phyloP scores from a whole-genome alignment of 1,140 invertebrate genomes.

The Hydropsyche tenuis region DNA sequence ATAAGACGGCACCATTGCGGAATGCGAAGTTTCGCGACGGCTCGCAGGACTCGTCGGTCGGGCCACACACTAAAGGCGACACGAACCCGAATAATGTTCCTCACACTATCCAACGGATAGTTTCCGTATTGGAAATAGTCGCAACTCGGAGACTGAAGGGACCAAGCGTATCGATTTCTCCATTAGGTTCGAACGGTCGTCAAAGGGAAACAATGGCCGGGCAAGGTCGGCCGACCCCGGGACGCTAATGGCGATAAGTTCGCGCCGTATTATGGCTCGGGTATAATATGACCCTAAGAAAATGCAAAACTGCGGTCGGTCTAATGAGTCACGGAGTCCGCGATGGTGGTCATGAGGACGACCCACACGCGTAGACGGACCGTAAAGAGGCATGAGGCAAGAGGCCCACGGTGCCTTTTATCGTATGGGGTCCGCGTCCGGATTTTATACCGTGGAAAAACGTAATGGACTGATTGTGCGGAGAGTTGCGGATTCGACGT shows the following conservation, averaged over 20 bases:
- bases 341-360: slow-evolving; percentile 2
- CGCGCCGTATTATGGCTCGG: background rate
- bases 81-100: no score
- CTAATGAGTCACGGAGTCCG: slow-evolving; percentile 19
- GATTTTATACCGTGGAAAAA: no score
- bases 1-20: background rate
- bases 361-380: background rate
- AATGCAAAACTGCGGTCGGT: background rate
- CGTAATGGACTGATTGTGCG: no score
- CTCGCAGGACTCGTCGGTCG: background rate
- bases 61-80: no score
- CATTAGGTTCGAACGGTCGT: slow-evolving; percentile 22
- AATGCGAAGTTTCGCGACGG: slow-evolving; percentile 1
- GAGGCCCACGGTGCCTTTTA: no score
- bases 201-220: slow-evolving; percentile 17
- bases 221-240: slow-evolving; percentile 9
- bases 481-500: background rate
- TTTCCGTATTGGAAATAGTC: no score
- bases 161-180: slow-evolving; percentile 4
- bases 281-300: background rate
- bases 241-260: slow-evolving; percentile 18
- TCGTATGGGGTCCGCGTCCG: no score
- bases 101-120: background rate
- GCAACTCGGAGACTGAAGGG: no score
- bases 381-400: no score